Percentiles rank a stretch among this genome's conserved stretches.
phyloP scores from a whole-genome alignment of 2,113 vertebrate genomes.

The Tupaia chinensis region DNA sequence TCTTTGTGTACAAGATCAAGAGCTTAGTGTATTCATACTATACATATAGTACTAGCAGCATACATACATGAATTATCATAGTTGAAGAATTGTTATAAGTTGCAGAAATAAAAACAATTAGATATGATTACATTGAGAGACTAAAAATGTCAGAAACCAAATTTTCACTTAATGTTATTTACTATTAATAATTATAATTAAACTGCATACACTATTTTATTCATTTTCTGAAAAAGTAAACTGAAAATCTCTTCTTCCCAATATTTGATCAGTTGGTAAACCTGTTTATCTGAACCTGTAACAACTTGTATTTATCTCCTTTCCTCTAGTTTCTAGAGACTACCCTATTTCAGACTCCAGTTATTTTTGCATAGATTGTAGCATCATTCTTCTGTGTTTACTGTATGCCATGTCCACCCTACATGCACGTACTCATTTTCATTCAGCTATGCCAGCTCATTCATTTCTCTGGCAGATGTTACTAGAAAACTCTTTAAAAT shows the following conservation, averaged over 20 bases:
- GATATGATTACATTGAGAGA: neutral
- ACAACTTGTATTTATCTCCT: neutral
- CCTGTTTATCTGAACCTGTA: neutral
- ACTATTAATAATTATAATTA: conserved; percentile 35
- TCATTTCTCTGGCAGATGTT: neutral
- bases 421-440: neutral
- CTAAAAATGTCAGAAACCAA: neutral
- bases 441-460: neutral
- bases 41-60: neutral
- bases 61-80: conserved; percentile 3
- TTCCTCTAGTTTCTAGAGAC: neutral
- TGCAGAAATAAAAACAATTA: conserved; percentile 53
- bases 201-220: neutral
- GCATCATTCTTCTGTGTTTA: neutral
- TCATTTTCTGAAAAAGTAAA: neutral
- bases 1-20: neutral
- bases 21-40: conserved; percentile 12
- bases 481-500: conserved; percentile 40
- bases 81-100: neutral
- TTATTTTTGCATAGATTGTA: neutral
- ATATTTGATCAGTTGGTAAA: neutral
- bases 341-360: neutral
- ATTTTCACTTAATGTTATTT: conserved; percentile 18
- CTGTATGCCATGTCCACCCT: neutral
- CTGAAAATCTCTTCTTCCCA: neutral